phyloP scores from a whole-genome alignment of 2,113 vertebrate species.

The Galbula dea region DNA sequence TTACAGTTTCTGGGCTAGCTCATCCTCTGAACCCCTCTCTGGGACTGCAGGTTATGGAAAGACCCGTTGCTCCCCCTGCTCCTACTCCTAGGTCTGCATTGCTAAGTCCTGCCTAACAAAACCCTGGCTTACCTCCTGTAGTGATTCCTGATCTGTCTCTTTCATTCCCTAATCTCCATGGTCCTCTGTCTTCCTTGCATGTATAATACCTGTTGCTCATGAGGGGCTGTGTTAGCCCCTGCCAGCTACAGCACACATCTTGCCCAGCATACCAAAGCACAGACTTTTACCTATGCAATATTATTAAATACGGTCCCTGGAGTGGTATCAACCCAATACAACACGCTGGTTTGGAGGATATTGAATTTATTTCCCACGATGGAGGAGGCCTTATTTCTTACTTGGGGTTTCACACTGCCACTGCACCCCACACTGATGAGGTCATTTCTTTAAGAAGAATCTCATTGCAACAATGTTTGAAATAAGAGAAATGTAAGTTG shows the following conservation, averaged over 20 bases:
- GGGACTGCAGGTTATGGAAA: not conserved
- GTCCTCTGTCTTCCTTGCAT: not conserved
- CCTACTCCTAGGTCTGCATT: not conserved
- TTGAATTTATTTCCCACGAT: slow-evolving; percentile 25
- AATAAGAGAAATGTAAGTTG: slow-evolving; percentile 28
- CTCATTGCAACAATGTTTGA: not conserved
- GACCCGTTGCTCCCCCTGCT: not conserved
- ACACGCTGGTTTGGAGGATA: not conserved
- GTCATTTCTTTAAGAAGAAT: slow-evolving; percentile 6
- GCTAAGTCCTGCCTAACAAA: not conserved
- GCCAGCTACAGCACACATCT: not conserved
- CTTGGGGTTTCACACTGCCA: not conserved
- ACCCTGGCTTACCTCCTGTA: not conserved
- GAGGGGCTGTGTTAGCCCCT: not conserved
- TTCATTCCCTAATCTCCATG: not conserved
- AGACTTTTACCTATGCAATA: not conserved
- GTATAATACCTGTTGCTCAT: not conserved
- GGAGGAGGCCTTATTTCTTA: not conserved
- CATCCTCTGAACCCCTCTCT: not conserved
- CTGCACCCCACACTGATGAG: not conserved
- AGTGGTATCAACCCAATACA: not conserved
- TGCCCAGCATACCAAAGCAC: not conserved
- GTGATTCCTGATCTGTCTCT: not conserved
- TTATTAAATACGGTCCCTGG: not conserved
- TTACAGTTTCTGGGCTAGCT: not conserved